Evolutionary conservation across 2,113 vertebrate species (phyloP), one percentile per base, ranked within the genome.

Genomic region (Lepus europaeus): DNA sequence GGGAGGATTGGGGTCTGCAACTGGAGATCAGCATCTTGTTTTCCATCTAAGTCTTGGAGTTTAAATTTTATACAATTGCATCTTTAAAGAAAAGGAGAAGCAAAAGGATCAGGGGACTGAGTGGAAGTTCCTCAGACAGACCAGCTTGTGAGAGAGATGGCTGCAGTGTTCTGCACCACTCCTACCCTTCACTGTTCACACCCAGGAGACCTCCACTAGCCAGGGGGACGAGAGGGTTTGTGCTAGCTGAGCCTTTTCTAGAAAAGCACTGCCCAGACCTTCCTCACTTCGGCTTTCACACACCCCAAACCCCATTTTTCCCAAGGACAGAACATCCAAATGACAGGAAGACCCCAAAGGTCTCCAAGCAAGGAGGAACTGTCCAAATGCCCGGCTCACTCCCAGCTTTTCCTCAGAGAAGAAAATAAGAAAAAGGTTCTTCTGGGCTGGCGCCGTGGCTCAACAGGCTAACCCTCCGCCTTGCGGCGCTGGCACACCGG

Each of bases 61-160:
- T 94, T 85, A 88, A 93, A 90, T 87, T 61, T 63, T 53, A 31
- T 78, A 66, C 59, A 23, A 84, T 77, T 94, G 74, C 31, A 25
- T n/a, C 25, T 33, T 45, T 39, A n/a, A 70, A 72, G 12, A 78
- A 13, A 23, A 25, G 49, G 10, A n/a, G 31, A 23, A 23, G 16
- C 9, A n/a, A 66, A 76, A 69, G 14, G 0, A 33, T 70, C 61
- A 66, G 20, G 61, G 22, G 31, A 29, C 5, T 9, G 22, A 79
- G 80, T 36, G 73, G 72, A 91, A 64, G 17, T 81, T 69, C 73
- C 87, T 14, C n/a, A 33, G 20, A 31, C 16, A 76, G 36, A 68
- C 27, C 45, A 51, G 63, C 89, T 63, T 29, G 39, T 69, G 36
- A 64, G 31, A 93, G 49, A 39, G 6, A n/a, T 0, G 49, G 12